Evolutionary conservation across 2,113 vertebrate genomes (phyloP).

Genomic region (Laticauda colubrina): DNA sequence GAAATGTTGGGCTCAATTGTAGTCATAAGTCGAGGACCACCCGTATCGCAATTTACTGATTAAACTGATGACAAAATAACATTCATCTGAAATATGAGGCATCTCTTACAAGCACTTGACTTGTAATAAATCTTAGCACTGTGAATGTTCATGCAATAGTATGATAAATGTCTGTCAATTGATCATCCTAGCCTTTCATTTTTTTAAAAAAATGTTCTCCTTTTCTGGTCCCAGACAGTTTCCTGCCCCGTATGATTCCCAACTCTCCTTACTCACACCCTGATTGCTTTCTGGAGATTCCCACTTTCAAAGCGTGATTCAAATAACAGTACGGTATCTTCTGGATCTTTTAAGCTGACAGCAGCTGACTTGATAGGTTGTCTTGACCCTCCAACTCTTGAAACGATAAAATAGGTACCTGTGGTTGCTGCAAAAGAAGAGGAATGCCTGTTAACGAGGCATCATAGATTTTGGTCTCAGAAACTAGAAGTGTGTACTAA

Average conservation of each 20-base stretch:
- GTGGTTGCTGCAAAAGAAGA: conserved; percentile 56
- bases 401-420: conserved; percentile 74
- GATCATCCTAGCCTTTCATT: background rate
- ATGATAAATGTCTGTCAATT: background rate
- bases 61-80: background rate
- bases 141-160: background rate
- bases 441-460: background rate
- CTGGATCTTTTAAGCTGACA: conserved; percentile 43
- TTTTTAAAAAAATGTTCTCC: background rate
- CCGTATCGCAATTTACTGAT: background rate
- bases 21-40: background rate
- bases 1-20: background rate
- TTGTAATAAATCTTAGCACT: background rate
- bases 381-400: conserved; percentile 74
- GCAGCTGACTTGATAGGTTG: conserved; percentile 59
- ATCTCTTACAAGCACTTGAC: background rate
- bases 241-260: background rate
- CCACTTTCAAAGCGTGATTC: conserved; percentile 94
- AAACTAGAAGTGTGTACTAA: background rate
- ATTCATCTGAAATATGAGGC: background rate
- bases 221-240: background rate
- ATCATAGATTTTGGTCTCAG: background rate
- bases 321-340: conserved; percentile 77
- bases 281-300: conserved; percentile 86
- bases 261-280: conserved; percentile 74